These are phyloP conservation scores for Pollenia labialis DNA, from an alignment of 2,888 invertebrate species.

Conservation along the genomic window DNA sequence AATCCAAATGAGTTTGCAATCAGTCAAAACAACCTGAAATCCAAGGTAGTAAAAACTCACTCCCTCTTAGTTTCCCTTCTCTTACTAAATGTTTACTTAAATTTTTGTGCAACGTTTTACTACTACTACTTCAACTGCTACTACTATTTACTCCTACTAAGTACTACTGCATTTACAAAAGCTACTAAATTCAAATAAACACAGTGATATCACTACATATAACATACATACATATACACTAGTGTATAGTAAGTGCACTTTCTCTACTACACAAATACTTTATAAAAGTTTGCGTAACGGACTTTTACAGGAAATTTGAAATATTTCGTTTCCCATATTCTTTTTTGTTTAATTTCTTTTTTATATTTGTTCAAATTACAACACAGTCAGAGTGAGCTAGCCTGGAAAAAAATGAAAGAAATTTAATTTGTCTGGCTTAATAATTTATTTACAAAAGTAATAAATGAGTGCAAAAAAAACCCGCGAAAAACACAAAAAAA, in stretches of 20 bases:
- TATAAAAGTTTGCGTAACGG: conserved; percentile 52
- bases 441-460: conserved; percentile 72
- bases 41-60: too few relatives aligned
- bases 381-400: not conserved
- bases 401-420: conserved; percentile 33
- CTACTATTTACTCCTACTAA: too few relatives aligned
- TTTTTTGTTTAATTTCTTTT: conserved; percentile 29
- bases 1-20: too few relatives aligned
- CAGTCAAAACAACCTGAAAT: too few relatives aligned
- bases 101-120: conserved; percentile 14
- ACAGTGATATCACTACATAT: not conserved
- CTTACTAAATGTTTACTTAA: conserved; percentile 1
- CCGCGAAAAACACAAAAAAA: not conserved
- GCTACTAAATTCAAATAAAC: not conserved
- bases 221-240: not conserved
- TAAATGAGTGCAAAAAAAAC: conserved; percentile 55
- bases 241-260: not conserved
- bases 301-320: conserved; percentile 68
- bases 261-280: conserved; percentile 13
- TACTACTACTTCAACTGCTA: conserved; percentile 5
- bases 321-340: conserved; percentile 52
- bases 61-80: not conserved
- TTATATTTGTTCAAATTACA: conserved; percentile 26
- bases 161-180: not conserved
- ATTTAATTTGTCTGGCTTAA: conserved; percentile 72